These are phyloP conservation scores for Basileuterus tristriatus DNA, from an alignment of 2,797 vertebrate genomes.

Conservation along the genomic window DNA sequence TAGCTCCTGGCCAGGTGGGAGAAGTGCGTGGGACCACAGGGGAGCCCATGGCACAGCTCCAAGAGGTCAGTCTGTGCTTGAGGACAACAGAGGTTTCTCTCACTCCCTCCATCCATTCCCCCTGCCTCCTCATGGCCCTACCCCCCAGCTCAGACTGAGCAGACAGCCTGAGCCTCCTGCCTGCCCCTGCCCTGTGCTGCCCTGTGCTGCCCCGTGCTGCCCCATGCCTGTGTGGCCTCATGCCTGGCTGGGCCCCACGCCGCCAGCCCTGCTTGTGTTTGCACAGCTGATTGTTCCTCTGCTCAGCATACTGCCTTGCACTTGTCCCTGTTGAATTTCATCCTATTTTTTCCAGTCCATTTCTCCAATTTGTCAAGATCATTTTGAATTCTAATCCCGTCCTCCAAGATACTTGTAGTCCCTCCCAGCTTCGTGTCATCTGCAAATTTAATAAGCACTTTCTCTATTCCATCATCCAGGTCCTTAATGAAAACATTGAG, in stretches of 20 bases:
- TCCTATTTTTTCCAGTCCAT: conserved; percentile 70
- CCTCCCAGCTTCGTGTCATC: conserved; percentile 64
- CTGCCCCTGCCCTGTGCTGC: background rate
- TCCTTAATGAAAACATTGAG: conserved; percentile 54
- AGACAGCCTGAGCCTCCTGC: background rate
- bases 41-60: background rate
- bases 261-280: background rate
- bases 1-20: background rate
- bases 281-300: conserved; percentile 17
- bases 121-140: background rate
- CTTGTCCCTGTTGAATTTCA: conserved; percentile 61
- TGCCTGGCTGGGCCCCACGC: background rate
- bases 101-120: fast-evolving
- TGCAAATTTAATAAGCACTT: conserved; percentile 68
- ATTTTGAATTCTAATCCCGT: conserved; percentile 66
- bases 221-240: background rate
- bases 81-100: background rate
- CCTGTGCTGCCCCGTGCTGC: background rate
- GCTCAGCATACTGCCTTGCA: background rate
- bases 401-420: conserved; percentile 63
- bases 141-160: background rate
- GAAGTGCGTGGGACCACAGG: fast-evolving
- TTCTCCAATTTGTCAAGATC: conserved; percentile 69
- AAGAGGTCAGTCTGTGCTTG: background rate
- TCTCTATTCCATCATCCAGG: conserved; percentile 50